These are phyloP conservation scores for Dioctria linearis DNA, from an alignment of 2,888 invertebrate species.

Conservation along the genomic window DNA sequence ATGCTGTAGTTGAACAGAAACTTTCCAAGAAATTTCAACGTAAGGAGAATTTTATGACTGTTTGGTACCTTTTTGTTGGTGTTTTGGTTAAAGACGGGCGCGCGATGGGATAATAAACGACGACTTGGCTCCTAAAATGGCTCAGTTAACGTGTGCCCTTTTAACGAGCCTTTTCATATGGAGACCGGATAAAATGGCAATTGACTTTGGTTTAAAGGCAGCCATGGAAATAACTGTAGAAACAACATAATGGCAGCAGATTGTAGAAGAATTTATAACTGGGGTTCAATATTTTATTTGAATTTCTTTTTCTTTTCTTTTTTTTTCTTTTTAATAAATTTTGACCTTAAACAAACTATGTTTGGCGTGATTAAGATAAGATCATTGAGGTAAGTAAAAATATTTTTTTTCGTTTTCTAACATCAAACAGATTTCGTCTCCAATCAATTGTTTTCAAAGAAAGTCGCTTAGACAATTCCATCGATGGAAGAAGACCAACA, in stretches of 20 bases:
- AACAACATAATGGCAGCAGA: too few relatives aligned
- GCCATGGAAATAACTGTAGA: too few relatives aligned
- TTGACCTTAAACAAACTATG: too few relatives aligned
- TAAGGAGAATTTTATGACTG: constrained; percentile 50
- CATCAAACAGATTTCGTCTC: neutral
- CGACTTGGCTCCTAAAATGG: constrained; percentile 18
- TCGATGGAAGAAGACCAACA: neutral
- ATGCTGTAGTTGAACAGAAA: constrained; percentile 41
- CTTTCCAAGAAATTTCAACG: constrained; percentile 36
- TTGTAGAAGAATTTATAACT: too few relatives aligned
- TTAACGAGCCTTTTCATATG: neutral
- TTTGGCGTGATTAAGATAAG: too few relatives aligned
- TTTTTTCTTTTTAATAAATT: too few relatives aligned
- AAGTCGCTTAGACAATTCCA: constrained; percentile 12
- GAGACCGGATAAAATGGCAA: constrained; percentile 25
- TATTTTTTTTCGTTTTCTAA: neutral
- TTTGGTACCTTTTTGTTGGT: constrained; percentile 28
- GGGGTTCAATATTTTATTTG: too few relatives aligned
- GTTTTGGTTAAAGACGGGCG: constrained; percentile 4
- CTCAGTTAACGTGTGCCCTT: constrained; percentile 35
- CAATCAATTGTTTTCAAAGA: neutral
- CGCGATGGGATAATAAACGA: constrained; percentile 14
- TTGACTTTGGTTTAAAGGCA: constrained; percentile 5
- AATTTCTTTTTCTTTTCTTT: too few relatives aligned
- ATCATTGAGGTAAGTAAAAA: too few relatives aligned